Conservation (phyloP, 2,888 invertebrate genomes). For the Sturmia bella region DNA sequence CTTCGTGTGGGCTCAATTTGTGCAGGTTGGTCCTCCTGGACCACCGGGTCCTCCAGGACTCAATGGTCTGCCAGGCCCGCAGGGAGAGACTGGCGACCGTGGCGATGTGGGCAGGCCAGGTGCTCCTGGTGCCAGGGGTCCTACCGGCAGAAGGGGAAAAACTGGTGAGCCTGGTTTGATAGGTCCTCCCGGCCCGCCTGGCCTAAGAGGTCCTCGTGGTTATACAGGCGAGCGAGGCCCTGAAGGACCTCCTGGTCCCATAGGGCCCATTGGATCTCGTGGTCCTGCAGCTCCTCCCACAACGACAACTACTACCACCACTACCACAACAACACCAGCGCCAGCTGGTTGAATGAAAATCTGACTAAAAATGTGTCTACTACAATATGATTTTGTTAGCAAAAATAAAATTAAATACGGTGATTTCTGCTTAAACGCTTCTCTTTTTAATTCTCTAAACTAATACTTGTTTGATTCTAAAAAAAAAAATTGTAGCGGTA, state of each 20-base stretch:
- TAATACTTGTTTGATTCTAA: too few species aligned
- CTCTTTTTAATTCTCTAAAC: too few species aligned
- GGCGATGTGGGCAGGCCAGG: conserved; percentile 68
- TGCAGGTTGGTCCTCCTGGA: conserved; percentile 43
- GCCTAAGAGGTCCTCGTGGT: conserved; percentile 65
- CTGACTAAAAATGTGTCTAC: too few species aligned
- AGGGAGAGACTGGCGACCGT: conserved; percentile 65
- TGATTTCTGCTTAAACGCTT: too few species aligned
- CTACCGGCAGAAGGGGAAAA: conserved; percentile 50
- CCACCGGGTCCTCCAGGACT: conserved; percentile 69
- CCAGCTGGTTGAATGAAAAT: background rate
- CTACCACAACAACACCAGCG: conserved; percentile 5
- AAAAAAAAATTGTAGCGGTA: too few species aligned
- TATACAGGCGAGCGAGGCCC: conserved; percentile 69
- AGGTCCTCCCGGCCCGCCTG: conserved; percentile 64
- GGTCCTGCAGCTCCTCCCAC: conserved; percentile 40
- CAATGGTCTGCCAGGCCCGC: conserved; percentile 57
- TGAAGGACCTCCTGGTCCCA: conserved; percentile 64
- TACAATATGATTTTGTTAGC: too few species aligned
- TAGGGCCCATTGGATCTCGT: conserved; percentile 54
- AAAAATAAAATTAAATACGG: too few species aligned
- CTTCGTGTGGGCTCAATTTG: conserved; percentile 13
- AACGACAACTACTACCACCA: background rate
- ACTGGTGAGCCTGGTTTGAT: conserved; percentile 63
- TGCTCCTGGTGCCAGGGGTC: conserved; percentile 52